These are phyloP conservation scores for Notolepis coatsorum DNA, from an alignment of 2,797 vertebrate species.

Conservation along the genomic window DNA sequence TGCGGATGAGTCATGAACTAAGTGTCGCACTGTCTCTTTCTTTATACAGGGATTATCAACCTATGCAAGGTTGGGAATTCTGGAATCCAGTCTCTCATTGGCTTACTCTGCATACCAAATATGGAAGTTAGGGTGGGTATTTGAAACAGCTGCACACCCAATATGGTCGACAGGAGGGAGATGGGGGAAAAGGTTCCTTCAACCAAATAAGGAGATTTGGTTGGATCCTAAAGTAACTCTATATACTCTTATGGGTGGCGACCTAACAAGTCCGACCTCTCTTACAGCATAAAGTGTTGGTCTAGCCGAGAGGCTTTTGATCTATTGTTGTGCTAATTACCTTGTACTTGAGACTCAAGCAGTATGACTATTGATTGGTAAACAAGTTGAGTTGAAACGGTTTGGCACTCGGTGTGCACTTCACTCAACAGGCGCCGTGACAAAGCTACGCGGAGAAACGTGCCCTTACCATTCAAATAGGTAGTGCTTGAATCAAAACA, in stretches of 20 bases:
- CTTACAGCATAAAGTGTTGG: no score
- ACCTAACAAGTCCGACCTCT: background rate
- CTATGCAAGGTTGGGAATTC: slow-evolving; percentile 97
- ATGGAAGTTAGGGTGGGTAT: slow-evolving; percentile 96
- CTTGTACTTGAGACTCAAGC: no score
- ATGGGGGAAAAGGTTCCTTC: slow-evolving; percentile 77
- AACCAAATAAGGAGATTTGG: slow-evolving; percentile 87
- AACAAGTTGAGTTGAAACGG: no score
- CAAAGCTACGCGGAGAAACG: no score
- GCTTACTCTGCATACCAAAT: slow-evolving; percentile 98
- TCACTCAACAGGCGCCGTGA: no score
- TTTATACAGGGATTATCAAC: slow-evolving; percentile 92
- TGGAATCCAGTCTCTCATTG: slow-evolving; percentile 97
- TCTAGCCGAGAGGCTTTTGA: no score
- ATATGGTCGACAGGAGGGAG: slow-evolving; percentile 90
- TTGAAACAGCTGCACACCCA: slow-evolving; percentile 82
- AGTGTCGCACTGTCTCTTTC: slow-evolving; percentile 14
- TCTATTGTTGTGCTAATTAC: no score
- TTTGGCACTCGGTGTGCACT: no score
- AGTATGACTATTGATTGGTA: no score
- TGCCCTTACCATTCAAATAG: no score
- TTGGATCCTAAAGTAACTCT: slow-evolving; percentile 60
- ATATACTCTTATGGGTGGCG: background rate
- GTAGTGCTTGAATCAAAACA: no score
- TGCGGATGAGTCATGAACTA: background rate